Percentiles rank a stretch among this genome's conserved stretches.
phyloP scores from a whole-genome alignment of 2,888 invertebrate species.

The Clunio marinus region DNA sequence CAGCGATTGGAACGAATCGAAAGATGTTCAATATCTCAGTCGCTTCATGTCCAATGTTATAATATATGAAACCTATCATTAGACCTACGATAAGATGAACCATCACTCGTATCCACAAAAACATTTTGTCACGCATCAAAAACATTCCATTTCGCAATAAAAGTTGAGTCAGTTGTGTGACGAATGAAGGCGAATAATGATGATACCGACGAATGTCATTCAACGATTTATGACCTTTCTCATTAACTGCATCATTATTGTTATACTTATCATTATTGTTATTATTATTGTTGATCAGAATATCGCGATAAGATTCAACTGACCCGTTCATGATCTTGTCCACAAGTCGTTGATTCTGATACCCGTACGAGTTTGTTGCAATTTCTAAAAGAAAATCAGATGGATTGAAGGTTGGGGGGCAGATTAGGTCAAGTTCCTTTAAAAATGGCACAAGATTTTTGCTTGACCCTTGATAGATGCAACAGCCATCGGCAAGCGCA shows the following conservation, averaged over 20 bases:
- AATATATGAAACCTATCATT: conserved; percentile 71
- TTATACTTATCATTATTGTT: conserved; percentile 41
- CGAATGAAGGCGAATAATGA: conserved; percentile 53
- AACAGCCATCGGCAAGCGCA: conserved; percentile 72
- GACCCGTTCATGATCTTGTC: conserved; percentile 57
- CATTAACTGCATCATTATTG: conserved; percentile 41
- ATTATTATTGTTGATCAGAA: neutral
- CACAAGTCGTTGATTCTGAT: conserved; percentile 51
- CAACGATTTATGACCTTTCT: conserved; percentile 48
- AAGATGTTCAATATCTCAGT: conserved; percentile 76
- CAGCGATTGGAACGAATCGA: conserved; percentile 82
- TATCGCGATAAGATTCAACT: conserved; percentile 52
- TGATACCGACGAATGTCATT: conserved; percentile 41
- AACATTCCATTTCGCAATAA: conserved; percentile 57
- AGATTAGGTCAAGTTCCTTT: conserved; percentile 62
- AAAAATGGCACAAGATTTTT: conserved; percentile 73
- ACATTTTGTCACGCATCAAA: conserved; percentile 60
- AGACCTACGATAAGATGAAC: conserved; percentile 73
- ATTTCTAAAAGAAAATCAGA: conserved; percentile 79
- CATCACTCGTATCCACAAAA: conserved; percentile 66
- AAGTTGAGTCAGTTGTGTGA: conserved; percentile 55
- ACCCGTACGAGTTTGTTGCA: conserved; percentile 67
- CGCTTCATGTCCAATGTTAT: conserved; percentile 73
- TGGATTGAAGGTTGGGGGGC: conserved; percentile 87
- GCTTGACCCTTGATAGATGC: conserved; percentile 76